phyloP scores from a whole-genome alignment of 2,113 vertebrate genomes.

The Sarotherodon lohbergeri region DNA sequence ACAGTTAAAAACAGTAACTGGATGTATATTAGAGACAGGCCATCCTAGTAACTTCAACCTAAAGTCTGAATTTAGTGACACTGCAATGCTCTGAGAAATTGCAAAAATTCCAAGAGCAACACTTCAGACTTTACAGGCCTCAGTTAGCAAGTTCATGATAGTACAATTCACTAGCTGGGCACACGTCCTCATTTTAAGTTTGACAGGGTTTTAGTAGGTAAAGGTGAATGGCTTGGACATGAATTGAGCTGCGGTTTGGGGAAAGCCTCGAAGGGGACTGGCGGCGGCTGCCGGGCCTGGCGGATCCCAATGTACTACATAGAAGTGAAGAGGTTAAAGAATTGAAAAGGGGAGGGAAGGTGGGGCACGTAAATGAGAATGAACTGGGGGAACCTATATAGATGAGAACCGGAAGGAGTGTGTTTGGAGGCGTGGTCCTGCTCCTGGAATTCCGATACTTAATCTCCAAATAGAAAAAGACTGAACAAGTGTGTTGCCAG shows the following conservation, averaged over 20 bases:
- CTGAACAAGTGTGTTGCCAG: not conserved
- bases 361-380: not conserved
- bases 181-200: too few species aligned
- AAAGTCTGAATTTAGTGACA: not conserved
- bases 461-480: not conserved
- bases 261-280: not conserved
- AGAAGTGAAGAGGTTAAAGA: not conserved
- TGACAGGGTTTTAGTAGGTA: too few species aligned
- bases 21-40: not conserved
- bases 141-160: too few species aligned
- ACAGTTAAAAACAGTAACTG: not conserved
- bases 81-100: not conserved
- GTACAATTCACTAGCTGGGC: too few species aligned
- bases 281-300: fast-evolving
- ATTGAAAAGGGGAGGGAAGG: not conserved
- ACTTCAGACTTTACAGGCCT: too few species aligned
- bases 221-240: too few species aligned
- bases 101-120: too few species aligned
- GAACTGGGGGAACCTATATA: not conserved
- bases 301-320: fast-evolving
- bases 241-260: too few species aligned
- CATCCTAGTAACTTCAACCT: not conserved
- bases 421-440: not conserved
- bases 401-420: fast-evolving
- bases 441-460: fast-evolving